Evolutionary conservation across 2,113 vertebrate genomes (phyloP), one percentile per base, ranked within the genome.

Genomic region (Rhabdornis inornatus): DNA sequence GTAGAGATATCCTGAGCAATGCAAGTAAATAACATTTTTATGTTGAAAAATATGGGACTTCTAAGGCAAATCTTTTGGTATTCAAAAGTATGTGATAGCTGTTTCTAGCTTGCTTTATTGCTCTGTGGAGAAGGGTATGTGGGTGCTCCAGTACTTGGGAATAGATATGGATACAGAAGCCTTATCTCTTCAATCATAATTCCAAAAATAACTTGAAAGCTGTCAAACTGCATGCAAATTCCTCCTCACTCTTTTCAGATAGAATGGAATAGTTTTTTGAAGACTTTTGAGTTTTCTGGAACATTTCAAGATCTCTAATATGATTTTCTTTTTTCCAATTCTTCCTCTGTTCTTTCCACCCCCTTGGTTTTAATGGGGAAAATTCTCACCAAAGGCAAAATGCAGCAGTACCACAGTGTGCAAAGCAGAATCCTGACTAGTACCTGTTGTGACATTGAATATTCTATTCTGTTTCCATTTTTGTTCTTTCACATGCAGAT

Each of bases 321-420:
- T 35, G 17, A 21, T 22, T 53, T 28, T 33, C 30, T 78, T 64
- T 23, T 39, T 44, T 33, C 23, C 17, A 5, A 6, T 77, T 70
- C 30, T 40, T 86, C 28, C 10, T 50, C 30, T 76, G 11, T 10
- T 53, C 20, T 49, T 16, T 60, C 21, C 10, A 15, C 60, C 22
- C 12, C 7, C 2, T 1, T 70, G 4, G 13, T 77, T 88, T 74
- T 83, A 80, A 57, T 45, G 40, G 31, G 23, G 13, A 21, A 45
- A 65, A 18, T 74, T 45, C 50, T 74, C 64, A 63, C 82, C 55
- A 42, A 90, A 90, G 35, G 13, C 16, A 39, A 50, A 88, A 47
- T 45, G 55, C 15, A 15, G 24, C 30, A 80, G 31, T 37, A 57
- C 18, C 15, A 14, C 0, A 0, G 4, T 20, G 7, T 68, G 60